A percentile compares a stretch with the other conserved stretches of the same genome.
Conservation (phyloP, 2,113 vertebrate species). For the Noturus placidus region DNA sequence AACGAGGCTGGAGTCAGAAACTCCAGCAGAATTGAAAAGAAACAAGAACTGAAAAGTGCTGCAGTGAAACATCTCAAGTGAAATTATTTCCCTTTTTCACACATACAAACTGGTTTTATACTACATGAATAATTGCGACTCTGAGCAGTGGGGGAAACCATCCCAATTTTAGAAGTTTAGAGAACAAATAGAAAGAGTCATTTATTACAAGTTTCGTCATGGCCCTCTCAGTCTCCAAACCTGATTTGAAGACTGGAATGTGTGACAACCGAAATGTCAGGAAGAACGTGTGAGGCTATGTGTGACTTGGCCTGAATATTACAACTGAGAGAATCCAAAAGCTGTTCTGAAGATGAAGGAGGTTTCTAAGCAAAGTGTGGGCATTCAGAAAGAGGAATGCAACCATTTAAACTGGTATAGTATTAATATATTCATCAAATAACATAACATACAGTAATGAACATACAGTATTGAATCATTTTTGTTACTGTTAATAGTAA, state of each 20-base stretch:
- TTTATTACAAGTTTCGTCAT: background rate
- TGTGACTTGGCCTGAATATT: background rate
- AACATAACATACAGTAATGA: background rate
- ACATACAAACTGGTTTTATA: background rate
- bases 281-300: background rate
- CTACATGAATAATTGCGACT: background rate
- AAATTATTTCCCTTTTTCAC: background rate
- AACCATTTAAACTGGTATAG: background rate
- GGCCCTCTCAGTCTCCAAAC: background rate
- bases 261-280: slow-evolving; percentile 1
- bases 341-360: background rate
- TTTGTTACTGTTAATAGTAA: background rate
- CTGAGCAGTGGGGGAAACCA: background rate
- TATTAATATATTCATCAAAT: background rate
- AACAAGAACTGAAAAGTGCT: slow-evolving; percentile 3
- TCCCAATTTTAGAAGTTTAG: background rate
- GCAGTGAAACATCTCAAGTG: background rate
- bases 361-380: background rate
- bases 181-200: background rate
- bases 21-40: background rate
- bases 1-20: background rate
- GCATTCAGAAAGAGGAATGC: background rate
- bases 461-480: background rate
- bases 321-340: background rate
- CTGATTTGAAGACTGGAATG: background rate